phyloP scores from a whole-genome alignment of 2,797 vertebrate genomes.

The Ctenochaetus hawaiiensis region DNA sequence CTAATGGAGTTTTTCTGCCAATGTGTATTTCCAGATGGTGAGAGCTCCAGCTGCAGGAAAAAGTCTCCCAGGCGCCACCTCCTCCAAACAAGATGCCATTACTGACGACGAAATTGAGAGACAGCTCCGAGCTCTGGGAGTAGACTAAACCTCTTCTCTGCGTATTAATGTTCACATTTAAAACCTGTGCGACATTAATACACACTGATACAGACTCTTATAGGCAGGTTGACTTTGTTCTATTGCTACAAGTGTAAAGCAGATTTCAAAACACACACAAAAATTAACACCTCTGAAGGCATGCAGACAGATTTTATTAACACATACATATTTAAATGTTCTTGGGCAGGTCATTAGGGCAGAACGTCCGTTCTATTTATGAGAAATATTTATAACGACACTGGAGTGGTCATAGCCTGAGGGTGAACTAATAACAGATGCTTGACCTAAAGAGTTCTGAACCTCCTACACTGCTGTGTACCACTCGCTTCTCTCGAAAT shows the following conservation, averaged over 20 bases:
- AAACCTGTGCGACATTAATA: conserved; percentile 50
- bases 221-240: conserved; percentile 41
- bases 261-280: conserved; percentile 1
- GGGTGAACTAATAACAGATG: conserved; percentile 17
- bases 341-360: conserved; percentile 23
- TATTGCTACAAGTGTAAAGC: conserved; percentile 39
- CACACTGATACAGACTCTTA: conserved; percentile 57
- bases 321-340: conserved; percentile 35
- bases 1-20: conserved; percentile 46
- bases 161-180: conserved; percentile 39
- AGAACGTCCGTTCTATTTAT: conserved; percentile 60
- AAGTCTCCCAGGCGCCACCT: conserved; percentile 83
- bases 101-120: conserved; percentile 98
- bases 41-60: conserved; percentile 93
- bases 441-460: conserved; percentile 33
- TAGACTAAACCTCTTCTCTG: conserved; percentile 87
- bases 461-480: conserved; percentile 36
- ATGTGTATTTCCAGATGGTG: conserved; percentile 90
- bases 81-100: conserved; percentile 89
- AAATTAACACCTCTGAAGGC: conserved; percentile 18
- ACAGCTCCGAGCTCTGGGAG: conserved; percentile 95
- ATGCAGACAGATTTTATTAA: conserved; percentile 36
- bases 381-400: conserved; percentile 62
- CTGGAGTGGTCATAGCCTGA: conserved; percentile 32
- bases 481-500: conserved; percentile 29